These are phyloP conservation scores for Tinea semifulvella DNA, from an alignment of 2,888 invertebrate species.

Conservation along the genomic window DNA sequence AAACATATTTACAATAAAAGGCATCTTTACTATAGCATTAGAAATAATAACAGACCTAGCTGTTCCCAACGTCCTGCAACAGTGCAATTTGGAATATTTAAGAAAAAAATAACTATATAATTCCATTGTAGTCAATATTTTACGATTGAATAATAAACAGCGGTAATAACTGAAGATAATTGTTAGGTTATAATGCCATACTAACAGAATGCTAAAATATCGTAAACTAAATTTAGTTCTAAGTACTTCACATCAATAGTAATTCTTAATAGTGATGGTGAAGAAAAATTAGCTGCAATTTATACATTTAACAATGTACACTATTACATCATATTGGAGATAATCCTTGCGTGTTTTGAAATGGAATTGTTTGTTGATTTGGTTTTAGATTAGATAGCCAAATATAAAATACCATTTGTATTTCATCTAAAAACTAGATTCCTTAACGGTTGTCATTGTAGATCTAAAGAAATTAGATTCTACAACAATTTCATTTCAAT, in stretches of 20 bases:
- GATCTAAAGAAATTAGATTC: background rate
- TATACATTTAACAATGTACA: background rate
- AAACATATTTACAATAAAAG: background rate
- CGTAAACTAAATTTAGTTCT: slow-evolving; percentile 1
- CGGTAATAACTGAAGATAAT: no score
- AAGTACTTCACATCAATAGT: background rate
- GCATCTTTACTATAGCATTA: background rate
- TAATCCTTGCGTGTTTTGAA: slow-evolving; percentile 5
- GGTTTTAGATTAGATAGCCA: background rate
- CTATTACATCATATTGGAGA: background rate
- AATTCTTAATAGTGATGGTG: no score
- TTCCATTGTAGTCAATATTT: no score
- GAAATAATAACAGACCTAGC: background rate
- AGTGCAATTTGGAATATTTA: background rate
- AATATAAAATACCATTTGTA: slow-evolving; percentile 1
- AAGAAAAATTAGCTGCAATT: background rate
- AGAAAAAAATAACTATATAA: no score
- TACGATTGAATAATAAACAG: no score
- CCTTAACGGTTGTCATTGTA: background rate
- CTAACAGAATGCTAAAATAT: background rate
- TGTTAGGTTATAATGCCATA: background rate
- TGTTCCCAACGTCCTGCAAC: background rate
- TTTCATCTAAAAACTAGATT: slow-evolving; percentile 1
- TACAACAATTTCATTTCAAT: background rate
- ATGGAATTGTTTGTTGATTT: slow-evolving; percentile 8